A percentile compares a stretch with the other conserved stretches of the same genome.
Evolutionary conservation across 2,113 vertebrate genomes (phyloP).

Genomic region (Ascaphus truei): DNA sequence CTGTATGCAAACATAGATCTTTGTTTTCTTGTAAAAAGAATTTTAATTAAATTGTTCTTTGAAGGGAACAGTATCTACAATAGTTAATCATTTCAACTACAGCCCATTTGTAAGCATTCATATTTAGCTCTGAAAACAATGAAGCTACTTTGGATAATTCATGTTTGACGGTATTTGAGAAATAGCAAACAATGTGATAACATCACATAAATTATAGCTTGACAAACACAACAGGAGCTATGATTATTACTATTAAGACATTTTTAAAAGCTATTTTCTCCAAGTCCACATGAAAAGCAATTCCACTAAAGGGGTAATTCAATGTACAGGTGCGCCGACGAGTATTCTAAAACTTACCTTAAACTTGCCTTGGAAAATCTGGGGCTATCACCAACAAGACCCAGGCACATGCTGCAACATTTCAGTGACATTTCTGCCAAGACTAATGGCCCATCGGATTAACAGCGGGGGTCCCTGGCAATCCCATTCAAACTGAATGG

Average conservation of each 20-base stretch:
- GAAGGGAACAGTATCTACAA: slow-evolving; percentile 7
- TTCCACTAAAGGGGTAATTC: too few species aligned
- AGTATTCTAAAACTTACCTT: too few species aligned
- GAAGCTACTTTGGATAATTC: slow-evolving; percentile 16
- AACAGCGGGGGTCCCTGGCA: too few species aligned
- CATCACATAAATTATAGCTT: not conserved
- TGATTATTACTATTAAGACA: slow-evolving; percentile 18
- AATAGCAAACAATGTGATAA: slow-evolving; percentile 19
- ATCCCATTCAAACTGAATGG: too few species aligned
- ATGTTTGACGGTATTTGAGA: slow-evolving; percentile 5
- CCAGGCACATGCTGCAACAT: too few species aligned
- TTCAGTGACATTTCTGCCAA: too few species aligned
- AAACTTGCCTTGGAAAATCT: too few species aligned
- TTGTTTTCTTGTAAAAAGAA: not conserved
- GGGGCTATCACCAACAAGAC: too few species aligned
- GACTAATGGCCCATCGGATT: too few species aligned
- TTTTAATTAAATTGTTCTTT: slow-evolving; percentile 2
- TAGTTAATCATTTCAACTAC: not conserved
- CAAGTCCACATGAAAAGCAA: slow-evolving; percentile 7
- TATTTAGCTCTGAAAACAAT: slow-evolving; percentile 12
- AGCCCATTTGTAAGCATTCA: slow-evolving; percentile 16
- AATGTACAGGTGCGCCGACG: too few species aligned
- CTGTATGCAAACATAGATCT: slow-evolving; percentile 14
- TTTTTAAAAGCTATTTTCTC: slow-evolving; percentile 7
- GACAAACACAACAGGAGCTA: slow-evolving; percentile 1